Base-by-base conservation (phyloP, 2,113 vertebrate genomes). In the Trichomycterus rosablanca region DNA sequence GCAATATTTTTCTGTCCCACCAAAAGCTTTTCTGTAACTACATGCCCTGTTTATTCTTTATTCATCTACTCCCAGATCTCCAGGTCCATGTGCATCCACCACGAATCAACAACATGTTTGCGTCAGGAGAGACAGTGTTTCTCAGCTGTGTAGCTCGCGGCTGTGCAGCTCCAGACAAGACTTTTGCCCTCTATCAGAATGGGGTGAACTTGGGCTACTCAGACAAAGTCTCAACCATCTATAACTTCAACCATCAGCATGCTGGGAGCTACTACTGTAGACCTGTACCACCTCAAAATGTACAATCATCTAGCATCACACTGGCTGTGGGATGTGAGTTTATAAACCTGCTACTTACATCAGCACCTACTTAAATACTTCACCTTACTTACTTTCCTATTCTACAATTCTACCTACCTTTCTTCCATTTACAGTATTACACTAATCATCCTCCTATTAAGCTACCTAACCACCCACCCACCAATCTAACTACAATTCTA, bases 11-110 rank as follows among this genome's bases (percentile, higher is more conserved):
- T n/a, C n/a, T n/a, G n/a, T n/a, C n/a, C n/a, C n/a, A n/a, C n/a
- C n/a, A n/a, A n/a, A n/a, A n/a, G n/a, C n/a, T n/a, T n/a, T n/a
- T n/a, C n/a, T n/a, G n/a, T n/a, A n/a, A n/a, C n/a, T n/a, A n/a
- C n/a, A n/a, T n/a, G n/a, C n/a, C n/a, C n/a, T n/a, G n/a, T n/a
- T n/a, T n/a, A n/a, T n/a, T n/a, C n/a, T n/a, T n/a, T n/a, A n/a
- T n/a, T n/a, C n/a, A n/a, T n/a, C n/a, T n/a, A n/a, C n/a, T n/a
- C n/a, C n/a, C n/a, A n/a, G n/a, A n/a, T n/a, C 54, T 89, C 14
- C 83, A 86, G 71, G 84, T 88, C 11, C 78, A 84, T 19, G 74
- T 83, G 10, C 82, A 85, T 72, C 84, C 87, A 39, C 66, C 77
- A 1, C 76, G 87, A 42, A 68, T 70, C 1, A 60, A 56, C 18